Conservation (phyloP, 2,797 vertebrate genomes). For the Muraenolepis orangiensis region DNA sequence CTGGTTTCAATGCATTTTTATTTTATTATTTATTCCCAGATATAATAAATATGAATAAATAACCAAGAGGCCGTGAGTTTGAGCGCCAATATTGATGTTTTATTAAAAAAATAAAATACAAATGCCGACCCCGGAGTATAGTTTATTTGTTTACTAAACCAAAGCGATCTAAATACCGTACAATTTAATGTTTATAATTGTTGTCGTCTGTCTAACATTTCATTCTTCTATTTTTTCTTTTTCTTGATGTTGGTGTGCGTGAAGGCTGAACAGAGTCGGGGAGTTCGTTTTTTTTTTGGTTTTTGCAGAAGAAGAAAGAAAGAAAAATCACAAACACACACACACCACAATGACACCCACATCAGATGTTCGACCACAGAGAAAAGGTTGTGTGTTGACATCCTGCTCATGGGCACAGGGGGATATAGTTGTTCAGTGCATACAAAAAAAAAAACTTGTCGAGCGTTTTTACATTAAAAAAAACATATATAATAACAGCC, state of each 20-base stretch:
- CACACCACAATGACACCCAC: slow-evolving; percentile 19
- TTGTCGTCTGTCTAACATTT: slow-evolving; percentile 11
- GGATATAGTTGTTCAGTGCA: background rate
- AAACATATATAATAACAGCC: background rate
- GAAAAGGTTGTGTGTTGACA: slow-evolving; percentile 16
- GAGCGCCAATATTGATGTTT: slow-evolving; percentile 68
- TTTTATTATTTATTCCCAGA: background rate
- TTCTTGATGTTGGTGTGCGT: slow-evolving; percentile 49
- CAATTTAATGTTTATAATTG: slow-evolving; percentile 50
- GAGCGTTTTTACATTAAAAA: background rate
- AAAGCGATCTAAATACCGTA: slow-evolving; percentile 46
- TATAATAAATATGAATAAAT: background rate
- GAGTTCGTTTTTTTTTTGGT: slow-evolving; percentile 40
- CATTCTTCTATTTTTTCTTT: slow-evolving; percentile 40
- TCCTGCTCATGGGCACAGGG: background rate
- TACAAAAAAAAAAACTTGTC: background rate
- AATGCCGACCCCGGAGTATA: slow-evolving; percentile 75
- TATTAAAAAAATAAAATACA: slow-evolving; percentile 84
- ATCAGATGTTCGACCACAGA: slow-evolving; percentile 38
- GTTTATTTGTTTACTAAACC: slow-evolving; percentile 52
- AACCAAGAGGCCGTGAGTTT: slow-evolving; percentile 10
- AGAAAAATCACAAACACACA: slow-evolving; percentile 18
- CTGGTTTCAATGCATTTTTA: background rate
- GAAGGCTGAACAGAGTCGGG: slow-evolving; percentile 32
- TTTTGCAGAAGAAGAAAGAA: slow-evolving; percentile 31